Percentiles rank a stretch among this genome's conserved stretches.
phyloP scores from a whole-genome alignment of 2,797 vertebrate genomes.

The Mycteria americana region DNA sequence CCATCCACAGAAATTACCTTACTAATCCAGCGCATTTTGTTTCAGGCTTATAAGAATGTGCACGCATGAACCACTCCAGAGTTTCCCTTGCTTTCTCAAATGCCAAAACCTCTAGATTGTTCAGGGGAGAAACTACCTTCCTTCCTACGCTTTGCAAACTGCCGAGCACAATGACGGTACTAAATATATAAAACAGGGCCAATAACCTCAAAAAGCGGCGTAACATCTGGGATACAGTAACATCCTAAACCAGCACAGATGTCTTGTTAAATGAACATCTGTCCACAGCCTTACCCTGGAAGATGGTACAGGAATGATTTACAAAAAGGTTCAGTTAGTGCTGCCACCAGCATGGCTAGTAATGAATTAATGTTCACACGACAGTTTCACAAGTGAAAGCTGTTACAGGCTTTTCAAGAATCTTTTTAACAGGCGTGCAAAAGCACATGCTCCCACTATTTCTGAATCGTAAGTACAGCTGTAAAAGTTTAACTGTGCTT shows the following conservation, averaged over 20 bases:
- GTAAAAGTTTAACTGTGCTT: not conserved
- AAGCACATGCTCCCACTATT: not conserved
- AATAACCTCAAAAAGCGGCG: conserved; percentile 45
- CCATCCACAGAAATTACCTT: not conserved
- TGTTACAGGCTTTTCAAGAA: not conserved
- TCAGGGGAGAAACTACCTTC: not conserved
- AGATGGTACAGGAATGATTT: not conserved
- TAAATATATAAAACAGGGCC: not conserved
- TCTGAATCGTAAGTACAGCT: not conserved
- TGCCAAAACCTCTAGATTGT: not conserved
- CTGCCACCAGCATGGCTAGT: not conserved
- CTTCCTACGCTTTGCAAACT: not conserved
- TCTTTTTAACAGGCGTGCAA: not conserved
- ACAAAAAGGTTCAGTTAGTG: conserved; percentile 39
- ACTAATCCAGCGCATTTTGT: not conserved
- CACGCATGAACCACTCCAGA: not conserved
- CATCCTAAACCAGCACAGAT: conserved; percentile 60
- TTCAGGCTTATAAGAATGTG: not conserved
- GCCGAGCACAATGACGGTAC: not conserved
- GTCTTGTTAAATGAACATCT: conserved; percentile 64
- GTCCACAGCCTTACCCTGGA: not conserved
- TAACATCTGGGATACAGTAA: conserved; percentile 58
- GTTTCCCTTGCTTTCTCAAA: not conserved
- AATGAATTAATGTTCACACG: not conserved
- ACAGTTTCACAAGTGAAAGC: not conserved